Conservation (phyloP, 2,888 invertebrate genomes). For the Pandemis corylana region DNA sequence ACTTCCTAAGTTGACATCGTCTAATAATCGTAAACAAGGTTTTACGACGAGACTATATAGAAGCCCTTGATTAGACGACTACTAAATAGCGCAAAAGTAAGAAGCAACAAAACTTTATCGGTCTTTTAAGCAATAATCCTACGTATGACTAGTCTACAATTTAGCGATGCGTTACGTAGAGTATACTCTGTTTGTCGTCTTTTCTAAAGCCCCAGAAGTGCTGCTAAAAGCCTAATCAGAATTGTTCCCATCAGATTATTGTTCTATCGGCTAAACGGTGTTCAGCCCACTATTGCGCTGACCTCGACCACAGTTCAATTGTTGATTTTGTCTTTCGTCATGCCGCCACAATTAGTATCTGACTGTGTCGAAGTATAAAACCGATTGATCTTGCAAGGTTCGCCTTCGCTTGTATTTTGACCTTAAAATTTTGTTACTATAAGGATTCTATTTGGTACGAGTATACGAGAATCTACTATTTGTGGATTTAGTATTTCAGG, state of each 20-base stretch:
- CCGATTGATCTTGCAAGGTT: not conserved
- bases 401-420: not conserved
- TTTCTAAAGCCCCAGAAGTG: too few species aligned
- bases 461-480: not conserved
- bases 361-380: slow-evolving; percentile 9
- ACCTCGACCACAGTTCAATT: slow-evolving; percentile 4
- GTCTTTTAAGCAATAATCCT: too few species aligned
- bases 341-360: slow-evolving; percentile 5
- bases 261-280: not conserved
- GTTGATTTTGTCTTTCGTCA: slow-evolving; percentile 18
- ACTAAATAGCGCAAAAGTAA: too few species aligned
- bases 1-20: not conserved
- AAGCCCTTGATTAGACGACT: too few species aligned
- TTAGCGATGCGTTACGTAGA: too few species aligned
- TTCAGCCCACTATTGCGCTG: slow-evolving; percentile 4
- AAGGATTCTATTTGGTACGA: not conserved
- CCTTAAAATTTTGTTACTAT: not conserved
- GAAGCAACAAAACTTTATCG: too few species aligned
- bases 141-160: too few species aligned
- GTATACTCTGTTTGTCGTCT: too few species aligned
- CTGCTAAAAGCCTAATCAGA: not conserved
- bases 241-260: not conserved
- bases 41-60: not conserved
- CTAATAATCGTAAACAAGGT: not conserved
- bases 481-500: not conserved